Percentiles rank a stretch among this genome's conserved stretches.
phyloP scores from a whole-genome alignment of 2,113 vertebrate species.

The Periophthalmus modestus region DNA sequence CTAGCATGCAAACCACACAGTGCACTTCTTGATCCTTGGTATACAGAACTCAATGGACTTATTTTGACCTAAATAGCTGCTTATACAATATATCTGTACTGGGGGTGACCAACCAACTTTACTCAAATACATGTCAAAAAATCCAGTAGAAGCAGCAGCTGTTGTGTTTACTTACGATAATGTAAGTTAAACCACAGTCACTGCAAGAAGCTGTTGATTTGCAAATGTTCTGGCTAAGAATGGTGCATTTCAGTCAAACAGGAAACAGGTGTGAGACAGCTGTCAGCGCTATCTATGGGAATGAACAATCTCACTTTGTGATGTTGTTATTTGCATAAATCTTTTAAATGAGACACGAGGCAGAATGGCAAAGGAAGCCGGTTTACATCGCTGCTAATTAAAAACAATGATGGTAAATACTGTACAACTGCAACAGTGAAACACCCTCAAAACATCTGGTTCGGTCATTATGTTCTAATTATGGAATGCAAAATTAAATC shows the following conservation, averaged over 20 bases:
- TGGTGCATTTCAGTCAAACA: conserved; percentile 28
- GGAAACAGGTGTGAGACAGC: conserved; percentile 38
- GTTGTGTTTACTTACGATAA: background rate
- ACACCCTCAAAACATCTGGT: background rate
- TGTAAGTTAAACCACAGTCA: background rate
- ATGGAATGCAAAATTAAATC: background rate
- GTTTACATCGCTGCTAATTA: background rate
- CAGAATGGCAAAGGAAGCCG: background rate
- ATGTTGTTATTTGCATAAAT: background rate
- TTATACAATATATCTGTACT: no score
- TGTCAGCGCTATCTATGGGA: background rate
- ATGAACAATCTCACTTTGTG: background rate
- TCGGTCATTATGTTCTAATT: background rate
- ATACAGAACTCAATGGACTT: no score
- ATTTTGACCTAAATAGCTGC: no score
- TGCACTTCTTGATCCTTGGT: no score
- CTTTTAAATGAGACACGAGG: background rate
- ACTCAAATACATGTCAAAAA: background rate
- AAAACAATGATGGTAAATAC: background rate
- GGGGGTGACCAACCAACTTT: no score
- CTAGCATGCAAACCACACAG: no score
- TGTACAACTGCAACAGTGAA: background rate
- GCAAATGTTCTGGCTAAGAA: conserved; percentile 6
- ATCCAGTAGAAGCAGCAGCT: background rate
- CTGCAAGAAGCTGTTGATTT: conserved; percentile 3